Evolutionary conservation across 2,113 vertebrate genomes (phyloP), one percentile per base, ranked within the genome.

Genomic region (Siniperca knerii): DNA sequence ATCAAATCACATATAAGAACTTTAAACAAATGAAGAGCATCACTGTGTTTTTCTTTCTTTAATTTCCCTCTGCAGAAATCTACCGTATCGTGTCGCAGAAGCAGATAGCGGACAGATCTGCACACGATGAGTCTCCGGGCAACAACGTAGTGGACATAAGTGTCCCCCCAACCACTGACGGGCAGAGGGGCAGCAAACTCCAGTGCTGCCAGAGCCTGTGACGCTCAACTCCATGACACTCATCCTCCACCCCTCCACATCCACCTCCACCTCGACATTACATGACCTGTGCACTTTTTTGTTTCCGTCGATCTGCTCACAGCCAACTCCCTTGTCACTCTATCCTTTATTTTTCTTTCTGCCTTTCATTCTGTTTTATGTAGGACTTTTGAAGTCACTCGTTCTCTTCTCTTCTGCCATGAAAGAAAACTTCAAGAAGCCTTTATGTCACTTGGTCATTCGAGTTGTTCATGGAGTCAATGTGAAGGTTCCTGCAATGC

Each of bases 91-190:
- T 99, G 82, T 99, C 98, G 2, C 98, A 99, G 95, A 99, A 99
- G 95, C 98, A 99, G 91, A 99, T 99, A 7, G 97, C 97, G 0
- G 98, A 99, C 92, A 95, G 98, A 40, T 97, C 97, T 4, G 97
- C 97, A 0, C 98, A 99, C 0, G 98, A 99, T 0, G 98, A 99
- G 86, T 99, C 98, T 92, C 98, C 98, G 0, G 97, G 98, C 85
- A 99, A 99, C 96, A 99, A 99, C 0, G 98, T 99, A 3, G 98
- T 99, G 1, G 98, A 99, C 93, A 99, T 99, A 92, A 99, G 97
- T 0, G 98, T 99, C 79, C 98, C 98, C 0, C 98, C 98, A 29
- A 99, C 98, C 92, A 98, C 97, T 3, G 98, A 99, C 0, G 97
- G 97, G 90, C 97, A 98, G 93, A 99, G 97, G 93, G 96, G 97